These are phyloP conservation scores for Neelides folsomi DNA, from an alignment of 2,888 invertebrate species.

Conservation along the genomic window DNA sequence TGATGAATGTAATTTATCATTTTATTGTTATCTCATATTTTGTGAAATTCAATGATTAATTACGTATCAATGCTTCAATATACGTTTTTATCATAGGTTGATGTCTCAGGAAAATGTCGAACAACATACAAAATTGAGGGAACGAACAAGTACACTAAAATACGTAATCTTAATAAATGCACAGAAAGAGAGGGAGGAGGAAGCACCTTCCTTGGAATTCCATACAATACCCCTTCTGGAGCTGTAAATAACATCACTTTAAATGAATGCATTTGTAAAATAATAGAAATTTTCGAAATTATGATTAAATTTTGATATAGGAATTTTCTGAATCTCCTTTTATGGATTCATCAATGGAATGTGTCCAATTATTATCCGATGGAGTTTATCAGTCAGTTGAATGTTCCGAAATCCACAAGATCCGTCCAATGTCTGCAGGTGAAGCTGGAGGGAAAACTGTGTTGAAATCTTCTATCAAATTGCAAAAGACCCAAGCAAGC, in stretches of 20 bases:
- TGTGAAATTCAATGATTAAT: too few relatives aligned
- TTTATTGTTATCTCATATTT: too few relatives aligned
- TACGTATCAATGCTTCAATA: neutral
- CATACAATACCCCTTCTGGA: slow-evolving; percentile 44
- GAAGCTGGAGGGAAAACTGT: slow-evolving; percentile 20
- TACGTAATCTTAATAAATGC: slow-evolving; percentile 57
- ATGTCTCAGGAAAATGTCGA: slow-evolving; percentile 72
- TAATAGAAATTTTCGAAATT: neutral
- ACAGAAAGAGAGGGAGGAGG: slow-evolving; percentile 56
- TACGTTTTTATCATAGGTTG: slow-evolving; percentile 41
- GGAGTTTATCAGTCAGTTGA: slow-evolving; percentile 23
- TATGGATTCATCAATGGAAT: slow-evolving; percentile 20
- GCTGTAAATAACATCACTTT: slow-evolving; percentile 36
- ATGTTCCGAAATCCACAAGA: slow-evolving; percentile 19
- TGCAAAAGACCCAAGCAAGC: slow-evolving; percentile 12
- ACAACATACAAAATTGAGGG: slow-evolving; percentile 52
- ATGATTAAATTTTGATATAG: neutral
- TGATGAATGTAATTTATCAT: too few relatives aligned
- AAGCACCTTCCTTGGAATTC: slow-evolving; percentile 47
- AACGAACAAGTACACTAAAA: slow-evolving; percentile 44
- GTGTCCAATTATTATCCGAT: slow-evolving; percentile 23
- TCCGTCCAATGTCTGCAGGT: slow-evolving; percentile 10
- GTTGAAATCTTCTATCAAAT: slow-evolving; percentile 19
- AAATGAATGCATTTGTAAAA: neutral
- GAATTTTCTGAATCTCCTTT: slow-evolving; percentile 10